Percentiles rank a stretch among this genome's conserved stretches.
Conservation (phyloP, 2,797 vertebrate species). For the Protonibea diacanthus region DNA sequence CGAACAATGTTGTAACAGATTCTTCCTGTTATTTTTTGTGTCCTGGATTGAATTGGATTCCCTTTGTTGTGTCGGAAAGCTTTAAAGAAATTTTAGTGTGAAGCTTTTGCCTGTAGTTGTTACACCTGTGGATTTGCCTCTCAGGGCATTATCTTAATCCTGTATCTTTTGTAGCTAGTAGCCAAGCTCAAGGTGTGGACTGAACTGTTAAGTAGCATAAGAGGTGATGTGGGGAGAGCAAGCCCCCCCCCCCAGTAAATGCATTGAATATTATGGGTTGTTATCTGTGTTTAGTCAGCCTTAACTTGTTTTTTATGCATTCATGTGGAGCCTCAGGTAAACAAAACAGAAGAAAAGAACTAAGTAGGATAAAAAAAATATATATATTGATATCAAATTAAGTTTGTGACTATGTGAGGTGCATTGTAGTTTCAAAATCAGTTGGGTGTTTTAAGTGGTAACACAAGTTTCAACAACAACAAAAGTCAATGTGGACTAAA, state of each 20-base stretch:
- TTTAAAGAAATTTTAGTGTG: constrained; percentile 15
- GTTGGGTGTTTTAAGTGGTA: neutral
- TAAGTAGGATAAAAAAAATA: neutral
- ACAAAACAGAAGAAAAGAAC: neutral
- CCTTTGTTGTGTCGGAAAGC: constrained; percentile 33
- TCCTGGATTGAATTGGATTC: constrained; percentile 38
- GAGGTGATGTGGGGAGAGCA: constrained; percentile 17
- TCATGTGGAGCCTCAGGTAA: neutral
- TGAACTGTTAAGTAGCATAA: constrained; percentile 55
- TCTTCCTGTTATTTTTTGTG: constrained; percentile 12
- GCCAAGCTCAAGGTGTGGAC: constrained; percentile 48
- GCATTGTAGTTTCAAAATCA: constrained; percentile 12
- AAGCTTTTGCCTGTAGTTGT: constrained; percentile 30
- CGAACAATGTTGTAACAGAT: constrained; percentile 16
- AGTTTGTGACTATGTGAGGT: constrained; percentile 3
- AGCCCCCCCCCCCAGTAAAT: neutral
- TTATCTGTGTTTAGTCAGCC: neutral
- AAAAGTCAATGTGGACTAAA: neutral
- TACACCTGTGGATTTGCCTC: constrained; percentile 44
- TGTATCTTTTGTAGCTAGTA: constrained; percentile 55
- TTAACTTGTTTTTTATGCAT: neutral
- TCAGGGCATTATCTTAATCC: constrained; percentile 64
- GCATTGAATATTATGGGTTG: neutral
- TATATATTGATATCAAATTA: neutral
- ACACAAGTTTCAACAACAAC: neutral